Evolutionary conservation across 2,797 vertebrate species (phyloP), one percentile per base, ranked within the genome.

Genomic region (Pseudomugil gertrudae): DNA sequence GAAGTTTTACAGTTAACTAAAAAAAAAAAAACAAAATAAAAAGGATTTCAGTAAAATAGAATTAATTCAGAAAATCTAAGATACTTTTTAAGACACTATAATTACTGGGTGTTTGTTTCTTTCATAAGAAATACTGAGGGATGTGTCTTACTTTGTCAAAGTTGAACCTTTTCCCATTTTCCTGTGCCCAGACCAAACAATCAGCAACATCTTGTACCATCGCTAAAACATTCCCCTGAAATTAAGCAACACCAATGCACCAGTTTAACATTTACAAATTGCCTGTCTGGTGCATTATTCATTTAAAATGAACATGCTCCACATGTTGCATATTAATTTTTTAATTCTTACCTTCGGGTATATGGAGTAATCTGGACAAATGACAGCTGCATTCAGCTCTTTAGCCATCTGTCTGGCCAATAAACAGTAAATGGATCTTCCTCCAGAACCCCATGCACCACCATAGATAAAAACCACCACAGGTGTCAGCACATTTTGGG

Each of bases 351-450:
- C 94, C 89, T 93, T 92, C 54, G 94, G 93, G 86, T 92, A 94
- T 59, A 76, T 93, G 74, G 78, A 85, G 85, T 94, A 94, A 87
- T 94, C 94, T 0, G 93, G 94, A 66, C 94, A 94, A 57, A 94
- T 43, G 13, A 95, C 93, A 15, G 83, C 71, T 14, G 87, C 89
- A 10, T 74, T 82, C 51, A 94, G 88, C 72, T 94, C 90, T 57
- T 92, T 81, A 38, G 92, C 87, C 89, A 94, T 91, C 63, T 91
- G 90, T 29, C 85, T 62, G 61, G 93, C 92, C 69, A 95, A 80
- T 47, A 95, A 82, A 79, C 94, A 94, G 86, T 94, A 94, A 11
- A 66, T 92, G 57, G 90, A 85, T 73, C 93, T 80, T 26, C 93
- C 85, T 70, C 93, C 93, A 19, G 93, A 92, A 30, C 92, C 89